Evolutionary conservation across 2,888 invertebrate species (phyloP), one percentile per base, ranked within the genome.

Genomic region (Cinara cedri): DNA sequence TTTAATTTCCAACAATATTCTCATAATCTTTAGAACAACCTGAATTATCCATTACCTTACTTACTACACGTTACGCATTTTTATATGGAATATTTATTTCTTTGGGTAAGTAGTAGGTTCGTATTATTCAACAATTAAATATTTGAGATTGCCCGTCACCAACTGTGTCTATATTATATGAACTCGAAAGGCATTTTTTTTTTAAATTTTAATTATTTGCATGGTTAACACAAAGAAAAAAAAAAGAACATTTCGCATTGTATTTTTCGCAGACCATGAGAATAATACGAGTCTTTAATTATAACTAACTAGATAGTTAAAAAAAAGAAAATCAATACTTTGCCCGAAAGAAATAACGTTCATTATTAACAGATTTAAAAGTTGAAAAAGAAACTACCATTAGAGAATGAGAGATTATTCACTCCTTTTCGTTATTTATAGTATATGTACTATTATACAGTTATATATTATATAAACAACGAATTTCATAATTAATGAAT

Each of bases 401-500:
- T 44, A 68, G 1, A 57, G 44, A 16, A 34, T 34, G 13, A 2
- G 10, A 55, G 46, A 49, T 60, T 26, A 44, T 55, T 57, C 4
- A 16, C 34, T 14, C 4, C 0, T 16, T 19, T 9, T 0, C n/a
- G 19, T 54, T 16, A 16, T 49, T 21, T 66, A 49, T 10, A 55
- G 3, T 34, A 44, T 63, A 44, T 11, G 13, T 70, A 51, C n/a
- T n/a, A n/a, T 4, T 34, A 4, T 34, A 34, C 34, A 34, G 51
- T 9, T 11, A 21, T 19, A n/a, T 19, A 51, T 51, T 26, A 55
- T 24, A 72, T 46, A 19, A 42, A 13, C 26, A 26, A 60, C 16
- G 13, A 19, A 46, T 72, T 24, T 8, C n/a, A 46, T 49, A 72
- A 62, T 72, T 72, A 72, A 72, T 72, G 1, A 72, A 62, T 49